Evolutionary conservation across 2,888 invertebrate genomes (phyloP).

Genomic region (Cetonia aurata): DNA sequence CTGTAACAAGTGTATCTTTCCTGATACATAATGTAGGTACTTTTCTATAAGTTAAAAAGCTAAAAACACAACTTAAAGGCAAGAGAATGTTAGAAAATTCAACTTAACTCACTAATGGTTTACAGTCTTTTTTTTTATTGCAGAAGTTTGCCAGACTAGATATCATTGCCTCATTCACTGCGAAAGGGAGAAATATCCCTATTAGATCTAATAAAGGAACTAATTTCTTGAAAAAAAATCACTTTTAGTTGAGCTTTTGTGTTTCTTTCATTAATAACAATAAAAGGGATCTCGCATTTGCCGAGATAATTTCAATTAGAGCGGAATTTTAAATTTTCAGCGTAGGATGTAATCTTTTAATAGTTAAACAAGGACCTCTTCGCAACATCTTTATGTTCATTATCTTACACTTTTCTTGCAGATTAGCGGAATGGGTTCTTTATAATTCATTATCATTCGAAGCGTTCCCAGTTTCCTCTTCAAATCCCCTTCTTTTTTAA

Average conservation of each 20-base stretch:
- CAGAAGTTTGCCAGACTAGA: too few species aligned
- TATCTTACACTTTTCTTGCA: conserved; percentile 11
- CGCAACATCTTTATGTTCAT: conserved; percentile 22
- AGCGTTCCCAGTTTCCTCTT: background rate
- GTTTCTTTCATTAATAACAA: conserved; percentile 27
- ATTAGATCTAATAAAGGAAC: background rate
- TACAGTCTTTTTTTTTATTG: too few species aligned
- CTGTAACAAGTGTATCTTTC: too few species aligned
- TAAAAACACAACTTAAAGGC: too few species aligned
- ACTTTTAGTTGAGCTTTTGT: conserved; percentile 10
- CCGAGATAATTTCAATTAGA: conserved; percentile 21
- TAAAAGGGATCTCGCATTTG: conserved; percentile 2
- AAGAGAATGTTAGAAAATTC: too few species aligned
- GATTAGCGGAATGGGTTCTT: conserved; percentile 25
- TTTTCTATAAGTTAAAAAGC: too few species aligned
- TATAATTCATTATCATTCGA: conserved; percentile 27
- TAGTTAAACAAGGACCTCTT: conserved; percentile 23
- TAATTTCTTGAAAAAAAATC: background rate
- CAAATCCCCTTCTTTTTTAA: conserved; percentile 2
- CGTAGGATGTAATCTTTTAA: conserved; percentile 23
- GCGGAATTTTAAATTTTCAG: conserved; percentile 16
- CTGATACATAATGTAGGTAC: too few species aligned
- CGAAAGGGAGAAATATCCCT: background rate
- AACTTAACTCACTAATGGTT: too few species aligned
- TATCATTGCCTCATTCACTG: too few species aligned